Conservation (phyloP, 2,888 invertebrate genomes). For the Prenolepis imparis region DNA sequence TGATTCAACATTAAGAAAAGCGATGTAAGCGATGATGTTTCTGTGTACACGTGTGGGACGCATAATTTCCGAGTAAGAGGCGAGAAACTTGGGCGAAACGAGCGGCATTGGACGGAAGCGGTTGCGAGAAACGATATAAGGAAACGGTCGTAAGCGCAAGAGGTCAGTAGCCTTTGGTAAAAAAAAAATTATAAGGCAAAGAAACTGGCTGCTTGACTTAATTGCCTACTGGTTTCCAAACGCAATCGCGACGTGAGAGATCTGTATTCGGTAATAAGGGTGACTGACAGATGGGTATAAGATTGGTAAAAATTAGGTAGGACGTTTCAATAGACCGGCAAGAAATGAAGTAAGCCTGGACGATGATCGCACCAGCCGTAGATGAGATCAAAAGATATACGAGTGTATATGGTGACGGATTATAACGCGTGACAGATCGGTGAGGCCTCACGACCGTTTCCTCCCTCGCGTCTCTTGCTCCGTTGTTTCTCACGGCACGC, state of each 20-base stretch:
- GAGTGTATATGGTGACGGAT: background rate
- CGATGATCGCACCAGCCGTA: background rate
- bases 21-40: constrained; percentile 72
- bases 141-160: background rate
- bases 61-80: background rate
- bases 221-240: background rate
- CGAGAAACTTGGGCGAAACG: constrained; percentile 16
- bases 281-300: background rate
- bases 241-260: background rate
- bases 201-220: background rate
- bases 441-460: constrained; percentile 16
- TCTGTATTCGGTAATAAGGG: background rate
- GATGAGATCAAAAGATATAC: background rate
- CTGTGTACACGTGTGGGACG: constrained; percentile 70
- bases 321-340: background rate
- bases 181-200: too few species aligned
- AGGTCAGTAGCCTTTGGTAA: background rate
- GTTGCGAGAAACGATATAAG: background rate
- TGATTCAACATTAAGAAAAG: constrained; percentile 67
- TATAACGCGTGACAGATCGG: background rate
- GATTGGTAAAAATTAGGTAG: background rate
- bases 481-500: constrained; percentile 16
- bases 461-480: constrained; percentile 3
- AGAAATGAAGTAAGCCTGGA: background rate
- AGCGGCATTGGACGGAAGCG: background rate